Percentiles rank a stretch among this genome's conserved stretches.
Evolutionary conservation across 2,888 invertebrate genomes (phyloP).

Genomic region (Drosophila rubida): DNA sequence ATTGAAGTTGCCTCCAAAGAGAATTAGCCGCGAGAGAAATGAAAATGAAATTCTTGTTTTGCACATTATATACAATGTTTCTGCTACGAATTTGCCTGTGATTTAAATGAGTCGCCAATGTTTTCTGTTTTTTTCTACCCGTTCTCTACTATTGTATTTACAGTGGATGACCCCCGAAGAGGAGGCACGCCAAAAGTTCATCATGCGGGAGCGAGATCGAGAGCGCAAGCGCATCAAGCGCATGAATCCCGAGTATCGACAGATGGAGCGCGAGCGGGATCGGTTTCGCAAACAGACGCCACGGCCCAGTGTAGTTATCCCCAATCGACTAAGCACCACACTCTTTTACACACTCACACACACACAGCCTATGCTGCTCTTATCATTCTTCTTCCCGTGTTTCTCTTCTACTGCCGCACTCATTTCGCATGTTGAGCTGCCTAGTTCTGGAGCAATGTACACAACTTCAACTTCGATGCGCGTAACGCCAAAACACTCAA

Average conservation of each 20-base stretch:
- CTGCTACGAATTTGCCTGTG: conserved; percentile 2
- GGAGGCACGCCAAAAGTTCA: conserved; percentile 79
- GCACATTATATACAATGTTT: conserved; percentile 3
- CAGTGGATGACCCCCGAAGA: conserved; percentile 80
- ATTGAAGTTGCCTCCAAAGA: conserved; percentile 42
- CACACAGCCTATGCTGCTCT: too few species aligned
- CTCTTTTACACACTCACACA: conserved; percentile 3
- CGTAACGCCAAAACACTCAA: background rate
- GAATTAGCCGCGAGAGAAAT: background rate
- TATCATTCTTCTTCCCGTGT: conserved; percentile 22
- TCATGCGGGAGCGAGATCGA: conserved; percentile 79
- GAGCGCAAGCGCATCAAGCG: conserved; percentile 78
- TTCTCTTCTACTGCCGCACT: conserved; percentile 18
- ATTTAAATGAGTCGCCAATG: conserved; percentile 18
- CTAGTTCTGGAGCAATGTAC: conserved; percentile 26
- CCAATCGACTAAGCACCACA: conserved; percentile 24
- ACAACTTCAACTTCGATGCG: conserved; percentile 50
- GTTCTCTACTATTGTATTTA: conserved; percentile 60
- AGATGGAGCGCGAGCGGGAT: conserved; percentile 79
- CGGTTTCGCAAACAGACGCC: conserved; percentile 81
- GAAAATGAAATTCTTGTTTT: background rate
- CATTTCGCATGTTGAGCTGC: conserved; percentile 17
- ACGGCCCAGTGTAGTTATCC: conserved; percentile 78
- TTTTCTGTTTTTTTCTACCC: conserved; percentile 44
- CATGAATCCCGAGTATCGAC: conserved; percentile 79